Base-by-base conservation (phyloP, 2,888 invertebrate species). In the Lycocerus yunnanus region DNA sequence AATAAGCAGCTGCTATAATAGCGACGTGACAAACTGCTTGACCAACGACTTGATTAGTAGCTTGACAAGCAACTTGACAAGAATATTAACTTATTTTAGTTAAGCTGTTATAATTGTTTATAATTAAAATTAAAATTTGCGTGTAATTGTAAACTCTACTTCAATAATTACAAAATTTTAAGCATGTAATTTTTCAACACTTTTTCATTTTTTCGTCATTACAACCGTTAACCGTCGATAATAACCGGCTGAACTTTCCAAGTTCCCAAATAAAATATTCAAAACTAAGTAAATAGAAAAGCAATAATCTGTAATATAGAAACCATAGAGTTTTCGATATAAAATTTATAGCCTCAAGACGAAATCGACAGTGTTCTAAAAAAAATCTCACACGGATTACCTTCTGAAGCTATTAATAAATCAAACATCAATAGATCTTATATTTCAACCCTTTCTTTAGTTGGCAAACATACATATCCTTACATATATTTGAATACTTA, bases 381-480 rank as follows among this genome's bases (percentile, higher is more conserved):
- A 65, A 74, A 73, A 71, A 69, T 78, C 79, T 76, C 79, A 79
- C 79, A 78, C 77, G 77, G 79, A 78, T 79, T 79, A 78, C 70
- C 72, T 67, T 58, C n/a, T 43, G 14, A 15, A 20, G 61, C 75
- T 77, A 79, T 79, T 79, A 79, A 79, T 79, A 79, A 79, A 79
- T 79, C 79, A 78, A 75, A 27, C 72, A 74, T 75, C 77, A 76
- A 78, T 78, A 73, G 70, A 73, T 77, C 72, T 76, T 76, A 74
- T 72, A 76, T 76, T 76, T 76, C 73, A 78, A 75, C 78, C 78
- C 75, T 78, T 74, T 73, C 68, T 71, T 68, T 69, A 21, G 69
- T 69, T 59, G 65, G 72, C 76, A 74, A 75, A 75, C 71, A 75
- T 24, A 68, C 43, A 66, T 69, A 71, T 73, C 77, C 74, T 66